These are phyloP conservation scores for Drosophila tsacasi DNA, from an alignment of 1,140 invertebrate genomes.

Conservation along the genomic window DNA sequence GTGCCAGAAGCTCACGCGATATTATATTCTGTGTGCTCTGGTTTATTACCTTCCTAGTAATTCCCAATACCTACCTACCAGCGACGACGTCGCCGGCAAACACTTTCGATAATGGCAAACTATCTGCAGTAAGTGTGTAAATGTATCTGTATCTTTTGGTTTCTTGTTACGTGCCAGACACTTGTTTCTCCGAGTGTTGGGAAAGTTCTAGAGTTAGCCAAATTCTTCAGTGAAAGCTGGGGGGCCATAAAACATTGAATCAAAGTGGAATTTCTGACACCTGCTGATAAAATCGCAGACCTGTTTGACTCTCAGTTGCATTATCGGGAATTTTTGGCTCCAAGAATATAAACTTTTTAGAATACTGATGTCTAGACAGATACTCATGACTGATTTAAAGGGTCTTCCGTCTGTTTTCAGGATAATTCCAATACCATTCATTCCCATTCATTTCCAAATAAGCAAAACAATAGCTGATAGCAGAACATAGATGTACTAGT, in stretches of 20 bases:
- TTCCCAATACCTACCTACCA: conserved; percentile 7
- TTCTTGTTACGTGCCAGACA: conserved; percentile 32
- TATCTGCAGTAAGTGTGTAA: conserved; percentile 26
- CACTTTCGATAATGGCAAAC: conserved; percentile 42
- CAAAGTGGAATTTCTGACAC: conserved; percentile 7
- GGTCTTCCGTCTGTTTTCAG: no score
- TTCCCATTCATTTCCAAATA: neutral
- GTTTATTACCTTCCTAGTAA: conserved; percentile 22
- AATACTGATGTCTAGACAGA: neutral
- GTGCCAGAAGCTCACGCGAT: conserved; percentile 63
- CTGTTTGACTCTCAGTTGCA: neutral
- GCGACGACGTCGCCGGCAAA: conserved; percentile 39
- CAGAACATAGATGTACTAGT: neutral
- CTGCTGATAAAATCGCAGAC: conserved; percentile 23
- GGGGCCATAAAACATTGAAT: conserved; percentile 3
- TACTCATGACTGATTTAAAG: neutral
- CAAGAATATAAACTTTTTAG: neutral
- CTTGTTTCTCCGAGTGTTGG: conserved; percentile 11
- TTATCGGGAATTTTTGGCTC: neutral
- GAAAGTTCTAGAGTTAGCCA: conserved; percentile 28
- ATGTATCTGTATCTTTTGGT: conserved; percentile 27
- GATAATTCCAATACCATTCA: no score
- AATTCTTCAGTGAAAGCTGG: conserved; percentile 21
- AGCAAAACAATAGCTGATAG: neutral
- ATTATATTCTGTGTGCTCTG: conserved; percentile 23